Conservation (phyloP, 2,797 vertebrate genomes). For the Pseudopleuronectes americanus region DNA sequence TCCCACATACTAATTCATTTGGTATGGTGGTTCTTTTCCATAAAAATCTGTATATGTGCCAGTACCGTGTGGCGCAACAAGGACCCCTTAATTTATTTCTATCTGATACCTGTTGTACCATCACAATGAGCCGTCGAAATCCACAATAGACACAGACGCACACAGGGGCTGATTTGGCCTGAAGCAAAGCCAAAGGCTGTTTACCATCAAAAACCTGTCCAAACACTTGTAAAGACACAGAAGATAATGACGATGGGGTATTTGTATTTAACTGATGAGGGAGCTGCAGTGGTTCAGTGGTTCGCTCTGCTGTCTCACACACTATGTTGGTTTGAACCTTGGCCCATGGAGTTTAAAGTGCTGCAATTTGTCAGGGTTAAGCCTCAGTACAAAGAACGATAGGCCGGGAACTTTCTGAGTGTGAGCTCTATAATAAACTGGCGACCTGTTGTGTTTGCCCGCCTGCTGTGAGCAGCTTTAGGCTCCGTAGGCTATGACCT, state of each 20-base stretch:
- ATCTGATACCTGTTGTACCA: constrained; percentile 18
- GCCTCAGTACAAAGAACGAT: constrained; percentile 26
- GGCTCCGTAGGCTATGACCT: constrained; percentile 36
- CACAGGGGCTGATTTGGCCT: constrained; percentile 49
- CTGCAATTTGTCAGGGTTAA: constrained; percentile 36
- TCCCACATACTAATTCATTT: no score
- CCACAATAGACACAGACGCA: constrained; percentile 29
- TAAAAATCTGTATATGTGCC: neutral
- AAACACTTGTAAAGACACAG: neutral
- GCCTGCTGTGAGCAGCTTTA: constrained; percentile 34
- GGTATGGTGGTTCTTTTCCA: neutral
- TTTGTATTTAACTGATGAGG: constrained; percentile 35
- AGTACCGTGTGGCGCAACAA: neutral
- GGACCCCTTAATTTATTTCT: constrained; percentile 12
- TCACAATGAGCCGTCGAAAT: constrained; percentile 31
- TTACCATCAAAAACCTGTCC: constrained; percentile 38
- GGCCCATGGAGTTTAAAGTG: constrained; percentile 16
- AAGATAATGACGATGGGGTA: neutral
- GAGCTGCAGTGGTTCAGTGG: constrained; percentile 9
- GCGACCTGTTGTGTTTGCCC: constrained; percentile 31
- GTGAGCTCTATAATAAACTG: constrained; percentile 42
- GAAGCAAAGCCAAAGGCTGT: constrained; percentile 63
- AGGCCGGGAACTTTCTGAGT: constrained; percentile 24
- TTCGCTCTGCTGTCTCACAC: constrained; percentile 7
- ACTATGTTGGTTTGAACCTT: constrained; percentile 32